phyloP scores from a whole-genome alignment of 1,140 invertebrate species.

The Armadillidium nasatum region DNA sequence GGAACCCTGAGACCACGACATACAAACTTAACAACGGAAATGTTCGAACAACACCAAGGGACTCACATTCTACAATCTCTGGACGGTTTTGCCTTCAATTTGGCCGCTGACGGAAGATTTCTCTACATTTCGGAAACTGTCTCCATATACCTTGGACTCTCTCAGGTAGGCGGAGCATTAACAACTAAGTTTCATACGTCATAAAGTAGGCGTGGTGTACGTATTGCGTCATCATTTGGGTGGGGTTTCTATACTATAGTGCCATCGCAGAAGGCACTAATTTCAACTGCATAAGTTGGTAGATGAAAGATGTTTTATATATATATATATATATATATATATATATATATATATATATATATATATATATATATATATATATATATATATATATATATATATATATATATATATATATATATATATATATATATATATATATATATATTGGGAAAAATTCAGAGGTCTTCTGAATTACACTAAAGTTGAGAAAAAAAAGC shows the following conservation, averaged over 20 bases:
- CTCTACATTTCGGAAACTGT: constrained; percentile 98
- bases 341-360: background rate
- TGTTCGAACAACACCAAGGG: constrained; percentile 87
- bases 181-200: background rate
- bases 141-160: constrained; percentile 95
- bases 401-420: background rate
- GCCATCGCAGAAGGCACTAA: background rate
- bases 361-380: background rate
- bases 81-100: constrained; percentile 91
- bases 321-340: background rate
- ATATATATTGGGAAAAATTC: too few relatives aligned
- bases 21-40: constrained; percentile 27
- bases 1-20: background rate
- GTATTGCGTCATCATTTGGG: background rate
- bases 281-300: background rate
- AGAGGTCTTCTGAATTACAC: too few relatives aligned
- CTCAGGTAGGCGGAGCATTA: constrained; percentile 68
- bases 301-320: background rate
- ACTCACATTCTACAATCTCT: constrained; percentile 94
- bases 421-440: background rate
- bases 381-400: constrained; percentile 12
- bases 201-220: background rate
- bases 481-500: too few relatives aligned
- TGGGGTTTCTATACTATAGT: background rate
- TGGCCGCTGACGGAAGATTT: constrained; percentile 91